These are phyloP conservation scores for Mythimna impura DNA, from an alignment of 2,888 invertebrate genomes.

Conservation along the genomic window DNA sequence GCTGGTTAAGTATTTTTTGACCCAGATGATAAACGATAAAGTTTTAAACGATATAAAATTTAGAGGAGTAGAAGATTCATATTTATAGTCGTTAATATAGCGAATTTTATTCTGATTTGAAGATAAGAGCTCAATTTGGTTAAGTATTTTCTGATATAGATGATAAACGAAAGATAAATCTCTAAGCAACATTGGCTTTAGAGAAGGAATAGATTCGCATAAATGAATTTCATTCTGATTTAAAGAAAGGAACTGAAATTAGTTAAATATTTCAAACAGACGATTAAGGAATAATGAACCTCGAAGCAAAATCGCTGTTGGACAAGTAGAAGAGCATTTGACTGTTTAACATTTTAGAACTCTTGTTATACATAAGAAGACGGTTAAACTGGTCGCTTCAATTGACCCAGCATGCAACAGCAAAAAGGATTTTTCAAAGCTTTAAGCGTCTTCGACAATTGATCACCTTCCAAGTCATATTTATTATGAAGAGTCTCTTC, in stretches of 20 bases:
- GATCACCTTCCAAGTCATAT: background rate
- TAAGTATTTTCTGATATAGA: background rate
- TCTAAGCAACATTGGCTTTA: background rate
- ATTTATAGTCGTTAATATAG: background rate
- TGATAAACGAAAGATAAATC: background rate
- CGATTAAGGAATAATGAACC: background rate
- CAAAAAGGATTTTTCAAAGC: background rate
- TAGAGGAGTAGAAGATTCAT: too few species aligned
- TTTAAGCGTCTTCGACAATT: background rate
- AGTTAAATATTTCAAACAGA: background rate
- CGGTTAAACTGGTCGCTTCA: background rate
- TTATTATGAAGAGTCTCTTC: slow-evolving; percentile 2
- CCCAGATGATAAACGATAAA: too few species aligned
- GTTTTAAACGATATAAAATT: too few species aligned
- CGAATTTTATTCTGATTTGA: background rate
- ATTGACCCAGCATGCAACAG: background rate
- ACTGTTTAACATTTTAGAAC: background rate
- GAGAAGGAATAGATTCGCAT: background rate
- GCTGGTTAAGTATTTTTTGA: too few species aligned
- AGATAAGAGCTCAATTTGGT: background rate
- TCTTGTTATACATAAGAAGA: slow-evolving; percentile 7
- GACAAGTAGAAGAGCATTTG: background rate
- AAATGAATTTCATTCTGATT: background rate
- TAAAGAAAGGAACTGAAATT: background rate
- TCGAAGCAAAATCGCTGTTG: background rate